Evolutionary conservation across 2,888 invertebrate species (phyloP), one percentile per base, ranked within the genome.

Genomic region (Bugulina stolonifera): DNA sequence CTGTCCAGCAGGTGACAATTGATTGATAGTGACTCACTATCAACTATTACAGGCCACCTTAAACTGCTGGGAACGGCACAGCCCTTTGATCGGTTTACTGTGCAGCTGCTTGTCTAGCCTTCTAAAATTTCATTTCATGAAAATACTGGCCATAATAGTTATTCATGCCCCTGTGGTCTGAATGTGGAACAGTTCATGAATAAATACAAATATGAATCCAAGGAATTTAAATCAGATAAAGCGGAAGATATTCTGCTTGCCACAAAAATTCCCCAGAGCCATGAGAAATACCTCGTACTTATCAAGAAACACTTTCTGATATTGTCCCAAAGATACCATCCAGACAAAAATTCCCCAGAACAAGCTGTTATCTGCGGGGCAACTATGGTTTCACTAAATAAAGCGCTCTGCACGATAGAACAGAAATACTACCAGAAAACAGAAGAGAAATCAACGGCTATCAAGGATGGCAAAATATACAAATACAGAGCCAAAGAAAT

Each of bases 391-490:
- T 14, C 57, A 57, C 57, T 57, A n/a, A 57, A 57, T 25, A 5
- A 57, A 57, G 57, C 57, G n/a, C 57, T 57, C 57, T 57, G 57
- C n/a, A n/a, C 57, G 5, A 57, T 57, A 14, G 57, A 57, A n/a
- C 10, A 57, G n/a, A n/a, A 25, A 14, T n/a, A 57, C n/a, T n/a
- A 22, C 57, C 5, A 57, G 57, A 57, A 57, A 57, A n/a, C 10
- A 57, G 57, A 57, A 14, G 57, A 57, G 10, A 57, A 57, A n/a
- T 57, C 57, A 57, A n/a, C n/a, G 5, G 57, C n/a, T 14, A n/a
- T 57, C 57, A 5, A 57, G 23, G 25, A 57, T 23, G 57, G 57
- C n/a, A 57, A 57, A n/a, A 57, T 57, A 5, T 57, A 57, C 57
- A 57, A 5, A 57, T 57, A 57, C n/a, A 57, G 57, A 25, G 5